Evolutionary conservation across 2,888 invertebrate genomes (phyloP), one percentile per base, ranked within the genome.

Genomic region (Limnephilus auricula): DNA sequence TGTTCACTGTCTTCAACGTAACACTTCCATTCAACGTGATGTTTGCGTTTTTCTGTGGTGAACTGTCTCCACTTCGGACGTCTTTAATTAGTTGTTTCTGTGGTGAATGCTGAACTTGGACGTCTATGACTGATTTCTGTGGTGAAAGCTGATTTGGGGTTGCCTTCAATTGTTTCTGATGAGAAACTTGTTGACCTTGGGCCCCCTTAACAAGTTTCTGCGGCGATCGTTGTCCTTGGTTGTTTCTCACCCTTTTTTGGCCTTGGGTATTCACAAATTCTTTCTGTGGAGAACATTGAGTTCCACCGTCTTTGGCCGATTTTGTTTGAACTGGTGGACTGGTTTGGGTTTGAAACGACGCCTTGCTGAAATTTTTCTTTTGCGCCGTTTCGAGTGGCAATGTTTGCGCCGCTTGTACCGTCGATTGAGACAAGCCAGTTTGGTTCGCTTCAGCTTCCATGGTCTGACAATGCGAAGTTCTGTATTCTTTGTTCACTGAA

Each of bases 401-500:
- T 9, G 65, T 25, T 65, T 65, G 65, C 65, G 50, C 50, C 50
- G 6, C 18, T 50, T 50, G 50, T 25, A 25, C 65, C 5, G 25
- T 25, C 65, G 65, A 65, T 65, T 65, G 65, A 65, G 65, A 6
- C n/a, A 25, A 65, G 15, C 80, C 32, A 9, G 0, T 32, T 15
- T 15, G 30, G 80, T 6, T 80, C 31, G n/a, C 25, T 13, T 80
- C 80, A 31, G 30, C 5, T 31, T 32, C 80, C 5, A 2, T 32
- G 80, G 90, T 90, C 79, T 90, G 88, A 32, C 50, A 32, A 25
- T 87, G 80, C 5, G 79, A 25, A 37, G 90, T 88, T 32, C 88
- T 45, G 45, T 45, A 90, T 18, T 87, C 50, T 82, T 88, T 90
- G 65, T 40, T 88, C 1, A 25, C 80, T 0, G 90, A 79, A 34